These are phyloP conservation scores for Psettodes erumei DNA, from an alignment of 2,113 vertebrate species.

Conservation along the genomic window DNA sequence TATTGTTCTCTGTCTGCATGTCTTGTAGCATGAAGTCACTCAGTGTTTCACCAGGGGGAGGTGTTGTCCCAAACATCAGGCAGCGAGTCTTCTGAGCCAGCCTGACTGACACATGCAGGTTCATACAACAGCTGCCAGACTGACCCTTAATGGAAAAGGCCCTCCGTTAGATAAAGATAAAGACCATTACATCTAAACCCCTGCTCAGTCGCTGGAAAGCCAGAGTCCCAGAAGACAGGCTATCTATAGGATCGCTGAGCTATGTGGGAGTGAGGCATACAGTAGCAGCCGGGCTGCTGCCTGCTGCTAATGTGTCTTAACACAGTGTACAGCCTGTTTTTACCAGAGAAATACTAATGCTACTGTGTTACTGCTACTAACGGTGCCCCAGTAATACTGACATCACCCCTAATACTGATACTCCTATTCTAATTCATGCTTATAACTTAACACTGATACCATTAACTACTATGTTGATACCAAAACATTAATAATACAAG, in stretches of 20 bases:
- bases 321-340: background rate
- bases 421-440: no score
- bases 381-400: background rate
- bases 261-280: constrained; percentile 13
- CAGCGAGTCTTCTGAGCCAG: background rate
- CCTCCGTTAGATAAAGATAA: background rate
- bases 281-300: background rate
- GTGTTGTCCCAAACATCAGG: constrained; percentile 34
- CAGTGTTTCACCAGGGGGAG: constrained; percentile 56
- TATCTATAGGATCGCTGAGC: constrained; percentile 46
- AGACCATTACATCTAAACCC: constrained; percentile 15
- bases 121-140: constrained; percentile 6
- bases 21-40: background rate
- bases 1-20: background rate
- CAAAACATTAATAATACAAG: no score
- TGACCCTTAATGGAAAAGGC: constrained; percentile 11
- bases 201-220: background rate
- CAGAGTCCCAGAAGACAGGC: constrained; percentile 25
- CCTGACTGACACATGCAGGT: constrained; percentile 41
- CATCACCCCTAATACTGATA: background rate
- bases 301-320: background rate
- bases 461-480: no score
- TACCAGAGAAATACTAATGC: background rate
- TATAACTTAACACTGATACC: background rate
- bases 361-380: background rate